Evolutionary conservation across 2,888 invertebrate species (phyloP).

Genomic region (Athetis lepigone): DNA sequence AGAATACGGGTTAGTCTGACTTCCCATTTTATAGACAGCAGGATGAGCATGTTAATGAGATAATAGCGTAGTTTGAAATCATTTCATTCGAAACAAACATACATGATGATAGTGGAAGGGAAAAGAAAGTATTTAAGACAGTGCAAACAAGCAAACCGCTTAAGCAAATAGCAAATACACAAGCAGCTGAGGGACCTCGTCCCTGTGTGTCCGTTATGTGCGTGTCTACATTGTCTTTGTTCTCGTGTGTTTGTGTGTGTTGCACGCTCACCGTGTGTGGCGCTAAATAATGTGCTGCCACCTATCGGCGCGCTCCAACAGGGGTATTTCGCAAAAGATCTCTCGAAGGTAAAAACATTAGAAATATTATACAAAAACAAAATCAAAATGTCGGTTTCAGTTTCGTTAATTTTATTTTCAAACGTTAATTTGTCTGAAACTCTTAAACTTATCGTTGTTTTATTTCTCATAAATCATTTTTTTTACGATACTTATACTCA

Average conservation of each 20-base stretch:
- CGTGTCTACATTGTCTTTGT: constrained; percentile 91
- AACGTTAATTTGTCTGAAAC: constrained; percentile 76
- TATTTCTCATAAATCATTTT: constrained; percentile 79
- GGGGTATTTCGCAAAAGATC: constrained; percentile 99
- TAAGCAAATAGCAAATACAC: constrained; percentile 90
- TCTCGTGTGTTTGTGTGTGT: constrained; percentile 91
- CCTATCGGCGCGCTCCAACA: constrained; percentile 90
- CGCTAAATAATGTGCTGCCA: constrained; percentile 88
- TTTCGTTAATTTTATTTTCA: constrained; percentile 78
- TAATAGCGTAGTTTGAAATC: constrained; percentile 80
- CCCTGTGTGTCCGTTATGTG: constrained; percentile 89
- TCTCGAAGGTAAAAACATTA: constrained; percentile 96
- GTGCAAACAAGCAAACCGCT: constrained; percentile 76
- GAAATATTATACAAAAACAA: constrained; percentile 82
- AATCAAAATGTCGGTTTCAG: constrained; percentile 83
- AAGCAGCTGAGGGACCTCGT: constrained; percentile 84
- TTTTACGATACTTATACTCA: constrained; percentile 83
- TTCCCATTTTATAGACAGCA: constrained; percentile 83
- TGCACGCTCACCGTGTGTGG: constrained; percentile 91
- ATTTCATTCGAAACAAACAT: constrained; percentile 64
- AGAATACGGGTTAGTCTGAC: constrained; percentile 75
- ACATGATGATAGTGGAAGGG: constrained; percentile 52
- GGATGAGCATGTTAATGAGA: constrained; percentile 85
- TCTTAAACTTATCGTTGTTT: constrained; percentile 73
- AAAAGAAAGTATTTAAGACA: constrained; percentile 60